Evolutionary conservation across 2,888 invertebrate species (phyloP).

Genomic region (Orthosia gothica): DNA sequence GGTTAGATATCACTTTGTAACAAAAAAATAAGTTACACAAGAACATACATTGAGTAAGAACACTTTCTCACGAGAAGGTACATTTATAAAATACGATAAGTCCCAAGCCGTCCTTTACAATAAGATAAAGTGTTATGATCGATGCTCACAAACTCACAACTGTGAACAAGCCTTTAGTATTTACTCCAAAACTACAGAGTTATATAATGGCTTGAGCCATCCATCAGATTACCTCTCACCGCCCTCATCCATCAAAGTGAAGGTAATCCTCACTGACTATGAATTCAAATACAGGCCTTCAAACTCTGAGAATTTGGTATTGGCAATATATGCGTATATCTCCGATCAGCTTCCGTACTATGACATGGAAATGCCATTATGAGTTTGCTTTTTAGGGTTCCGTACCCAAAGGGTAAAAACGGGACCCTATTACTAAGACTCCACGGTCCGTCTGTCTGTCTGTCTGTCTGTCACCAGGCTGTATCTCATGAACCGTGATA

Average conservation of each 20-base stretch:
- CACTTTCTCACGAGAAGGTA: neutral
- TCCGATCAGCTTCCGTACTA: neutral
- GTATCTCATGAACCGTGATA: too few species aligned
- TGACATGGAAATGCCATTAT: neutral
- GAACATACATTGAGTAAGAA: neutral
- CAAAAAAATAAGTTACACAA: neutral
- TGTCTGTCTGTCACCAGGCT: too few species aligned
- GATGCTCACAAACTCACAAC: conserved; percentile 5
- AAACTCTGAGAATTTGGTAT: neutral
- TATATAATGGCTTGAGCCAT: conserved; percentile 14
- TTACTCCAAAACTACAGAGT: conserved; percentile 6
- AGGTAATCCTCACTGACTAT: conserved; percentile 18
- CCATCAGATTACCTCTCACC: conserved; percentile 40
- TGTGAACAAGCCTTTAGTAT: conserved; percentile 1
- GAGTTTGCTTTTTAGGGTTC: too few species aligned
- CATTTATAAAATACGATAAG: neutral
- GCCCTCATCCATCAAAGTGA: conserved; percentile 25
- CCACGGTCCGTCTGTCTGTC: too few species aligned
- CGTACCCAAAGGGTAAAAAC: too few species aligned
- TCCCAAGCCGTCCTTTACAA: neutral
- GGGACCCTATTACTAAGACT: too few species aligned
- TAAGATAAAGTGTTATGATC: conserved; percentile 16
- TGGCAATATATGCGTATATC: conserved; percentile 25
- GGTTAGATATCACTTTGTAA: too few species aligned
- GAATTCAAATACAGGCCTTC: conserved; percentile 24